Conservation (phyloP, 2,113 vertebrate species). For the Falco punctatus region DNA sequence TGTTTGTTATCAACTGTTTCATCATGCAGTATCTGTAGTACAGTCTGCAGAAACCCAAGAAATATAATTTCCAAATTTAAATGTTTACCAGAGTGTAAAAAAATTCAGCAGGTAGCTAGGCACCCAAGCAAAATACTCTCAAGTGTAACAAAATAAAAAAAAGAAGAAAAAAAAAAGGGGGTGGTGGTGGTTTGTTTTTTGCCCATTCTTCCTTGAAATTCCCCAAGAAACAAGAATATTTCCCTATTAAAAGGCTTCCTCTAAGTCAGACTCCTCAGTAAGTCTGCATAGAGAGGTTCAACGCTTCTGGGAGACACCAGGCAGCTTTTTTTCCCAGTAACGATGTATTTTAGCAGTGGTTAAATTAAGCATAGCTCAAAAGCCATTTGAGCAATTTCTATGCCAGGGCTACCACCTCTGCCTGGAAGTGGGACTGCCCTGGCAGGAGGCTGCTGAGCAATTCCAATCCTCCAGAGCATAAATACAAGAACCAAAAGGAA, state of each 20-base stretch:
- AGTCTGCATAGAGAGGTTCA: neutral
- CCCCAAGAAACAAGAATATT: neutral
- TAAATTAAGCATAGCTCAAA: neutral
- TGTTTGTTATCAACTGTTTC: slow-evolving; percentile 13
- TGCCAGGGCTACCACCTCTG: neutral
- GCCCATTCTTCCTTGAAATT: neutral
- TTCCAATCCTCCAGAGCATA: neutral
- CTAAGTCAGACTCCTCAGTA: neutral
- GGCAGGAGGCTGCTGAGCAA: neutral
- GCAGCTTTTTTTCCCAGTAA: neutral
- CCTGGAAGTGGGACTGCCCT: neutral
- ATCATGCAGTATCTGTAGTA: neutral
- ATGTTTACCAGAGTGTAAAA: neutral
- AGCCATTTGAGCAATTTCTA: neutral
- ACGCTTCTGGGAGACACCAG: neutral
- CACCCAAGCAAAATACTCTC: neutral
- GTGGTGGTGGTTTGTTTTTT: neutral
- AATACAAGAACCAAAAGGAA: neutral
- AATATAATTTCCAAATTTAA: slow-evolving; percentile 13
- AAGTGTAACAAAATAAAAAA: neutral
- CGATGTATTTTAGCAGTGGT: neutral
- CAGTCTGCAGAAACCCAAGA: slow-evolving; percentile 2
- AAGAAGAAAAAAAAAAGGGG: neutral
- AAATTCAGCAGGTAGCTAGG: neutral
- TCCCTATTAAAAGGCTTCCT: neutral